Evolutionary conservation across 2,888 invertebrate species (phyloP).

Genomic region (Reticulitermes lucifugus): DNA sequence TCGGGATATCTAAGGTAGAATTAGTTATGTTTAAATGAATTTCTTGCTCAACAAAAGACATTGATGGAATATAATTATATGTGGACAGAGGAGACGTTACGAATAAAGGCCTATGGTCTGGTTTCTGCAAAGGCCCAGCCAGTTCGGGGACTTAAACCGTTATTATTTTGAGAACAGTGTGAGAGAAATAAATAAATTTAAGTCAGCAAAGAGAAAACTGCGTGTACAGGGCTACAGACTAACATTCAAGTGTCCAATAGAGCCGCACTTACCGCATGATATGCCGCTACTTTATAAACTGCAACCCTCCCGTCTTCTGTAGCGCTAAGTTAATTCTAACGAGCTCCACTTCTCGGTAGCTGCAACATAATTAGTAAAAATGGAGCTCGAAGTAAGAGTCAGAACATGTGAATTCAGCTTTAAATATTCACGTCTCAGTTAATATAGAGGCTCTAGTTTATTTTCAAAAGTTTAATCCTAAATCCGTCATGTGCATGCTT

Average conservation of each 20-base stretch:
- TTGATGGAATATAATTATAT: too few relatives aligned
- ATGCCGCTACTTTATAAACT: background rate
- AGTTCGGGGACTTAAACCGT: background rate
- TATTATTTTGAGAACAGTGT: background rate
- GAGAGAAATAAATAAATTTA: background rate
- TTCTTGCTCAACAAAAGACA: too few relatives aligned
- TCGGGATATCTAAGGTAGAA: too few relatives aligned
- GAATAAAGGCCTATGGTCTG: too few relatives aligned
- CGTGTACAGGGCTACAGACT: background rate
- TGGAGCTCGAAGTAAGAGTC: background rate
- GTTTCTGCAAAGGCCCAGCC: too few relatives aligned
- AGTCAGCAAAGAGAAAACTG: background rate
- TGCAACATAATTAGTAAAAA: slow-evolving; percentile 13
- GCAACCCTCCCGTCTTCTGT: background rate
- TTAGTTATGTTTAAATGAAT: too few relatives aligned
- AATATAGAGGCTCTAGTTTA: background rate
- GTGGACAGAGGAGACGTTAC: too few relatives aligned
- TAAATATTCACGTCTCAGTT: background rate
- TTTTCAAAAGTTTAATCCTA: slow-evolving; percentile 3
- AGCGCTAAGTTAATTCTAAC: slow-evolving; percentile 6
- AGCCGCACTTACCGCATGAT: slow-evolving; percentile 2
- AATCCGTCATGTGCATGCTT: background rate
- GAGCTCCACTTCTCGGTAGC: background rate
- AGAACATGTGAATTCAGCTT: background rate
- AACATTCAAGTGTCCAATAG: slow-evolving; percentile 5